Evolutionary conservation across 2,797 vertebrate genomes (phyloP).

Genomic region (Hylomyscus alleni): DNA sequence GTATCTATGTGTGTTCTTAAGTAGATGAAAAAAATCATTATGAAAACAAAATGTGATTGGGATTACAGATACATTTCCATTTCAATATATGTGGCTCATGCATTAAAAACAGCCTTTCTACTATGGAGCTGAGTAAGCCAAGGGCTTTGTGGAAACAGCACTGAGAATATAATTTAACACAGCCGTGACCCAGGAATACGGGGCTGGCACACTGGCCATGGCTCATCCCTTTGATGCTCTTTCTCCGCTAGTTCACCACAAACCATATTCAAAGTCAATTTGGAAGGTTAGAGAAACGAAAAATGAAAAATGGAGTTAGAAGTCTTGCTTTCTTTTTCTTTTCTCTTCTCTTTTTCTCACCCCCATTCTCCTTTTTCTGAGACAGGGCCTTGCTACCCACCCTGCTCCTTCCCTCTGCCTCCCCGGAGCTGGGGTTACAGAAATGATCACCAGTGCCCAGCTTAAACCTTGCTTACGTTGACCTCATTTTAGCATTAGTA

Average conservation of each 20-base stretch:
- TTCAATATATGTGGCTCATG: slow-evolving; percentile 63
- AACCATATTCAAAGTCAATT: slow-evolving; percentile 9
- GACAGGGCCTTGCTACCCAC: not conserved
- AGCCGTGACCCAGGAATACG: slow-evolving; percentile 60
- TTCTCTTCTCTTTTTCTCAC: not conserved
- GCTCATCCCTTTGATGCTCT: not conserved
- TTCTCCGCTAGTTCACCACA: not conserved
- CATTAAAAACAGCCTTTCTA: slow-evolving; percentile 74
- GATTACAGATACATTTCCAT: slow-evolving; percentile 52
- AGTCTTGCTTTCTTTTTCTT: not conserved
- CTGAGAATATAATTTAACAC: slow-evolving; percentile 76
- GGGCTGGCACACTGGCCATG: slow-evolving; percentile 32
- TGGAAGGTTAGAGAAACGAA: slow-evolving; percentile 36
- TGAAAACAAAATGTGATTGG: slow-evolving; percentile 62
- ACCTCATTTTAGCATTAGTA: slow-evolving; percentile 10
- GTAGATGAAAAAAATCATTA: slow-evolving; percentile 27
- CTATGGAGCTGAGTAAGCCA: slow-evolving; percentile 48
- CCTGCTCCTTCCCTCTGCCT: not conserved
- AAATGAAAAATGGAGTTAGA: slow-evolving; percentile 51
- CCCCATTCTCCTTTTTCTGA: not conserved
- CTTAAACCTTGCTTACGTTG: slow-evolving; percentile 52
- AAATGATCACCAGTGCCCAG: too few species aligned
- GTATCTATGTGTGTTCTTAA: slow-evolving; percentile 6
- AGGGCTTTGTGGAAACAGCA: slow-evolving; percentile 36
- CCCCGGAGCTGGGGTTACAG: not conserved